Evolutionary conservation across 2,888 invertebrate genomes (phyloP).

Genomic region (Heliconius hortense): DNA sequence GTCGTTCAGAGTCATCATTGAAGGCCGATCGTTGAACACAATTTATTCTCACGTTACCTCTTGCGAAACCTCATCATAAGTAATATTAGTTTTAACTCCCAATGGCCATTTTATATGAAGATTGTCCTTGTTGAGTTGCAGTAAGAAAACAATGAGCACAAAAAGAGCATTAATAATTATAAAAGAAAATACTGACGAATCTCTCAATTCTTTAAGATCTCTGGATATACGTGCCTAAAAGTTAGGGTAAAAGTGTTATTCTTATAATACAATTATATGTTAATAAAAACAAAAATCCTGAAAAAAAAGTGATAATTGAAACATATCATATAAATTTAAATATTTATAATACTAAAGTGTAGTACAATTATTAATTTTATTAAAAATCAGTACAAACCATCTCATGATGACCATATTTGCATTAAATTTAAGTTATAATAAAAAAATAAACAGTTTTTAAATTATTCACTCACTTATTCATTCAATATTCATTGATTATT

Average conservation of each 20-base stretch:
- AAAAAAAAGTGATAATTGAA: constrained; percentile 48
- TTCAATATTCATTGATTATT: background rate
- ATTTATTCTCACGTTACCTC: constrained; percentile 89
- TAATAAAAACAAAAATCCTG: constrained; percentile 46
- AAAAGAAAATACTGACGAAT: constrained; percentile 97
- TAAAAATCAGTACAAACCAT: no score
- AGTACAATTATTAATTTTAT: background rate
- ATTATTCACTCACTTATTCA: background rate
- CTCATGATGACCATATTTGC: no score
- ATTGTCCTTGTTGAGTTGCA: constrained; percentile 98
- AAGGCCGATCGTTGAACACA: constrained; percentile 68
- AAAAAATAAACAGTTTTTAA: background rate
- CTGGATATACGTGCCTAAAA: constrained; percentile 94
- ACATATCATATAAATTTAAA: background rate
- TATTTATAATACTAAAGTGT: background rate
- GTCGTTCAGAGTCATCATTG: constrained; percentile 74
- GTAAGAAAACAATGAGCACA: constrained; percentile 98
- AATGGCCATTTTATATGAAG: constrained; percentile 98
- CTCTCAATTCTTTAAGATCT: constrained; percentile 96
- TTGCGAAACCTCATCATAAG: constrained; percentile 93
- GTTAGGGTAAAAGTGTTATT: constrained; percentile 60
- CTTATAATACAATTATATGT: constrained; percentile 32
- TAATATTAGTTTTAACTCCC: constrained; percentile 96
- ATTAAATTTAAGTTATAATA: background rate
- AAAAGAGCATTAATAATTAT: constrained; percentile 99